Evolutionary conservation across 2,797 vertebrate genomes (phyloP).

Genomic region (Dipus sagitta): DNA sequence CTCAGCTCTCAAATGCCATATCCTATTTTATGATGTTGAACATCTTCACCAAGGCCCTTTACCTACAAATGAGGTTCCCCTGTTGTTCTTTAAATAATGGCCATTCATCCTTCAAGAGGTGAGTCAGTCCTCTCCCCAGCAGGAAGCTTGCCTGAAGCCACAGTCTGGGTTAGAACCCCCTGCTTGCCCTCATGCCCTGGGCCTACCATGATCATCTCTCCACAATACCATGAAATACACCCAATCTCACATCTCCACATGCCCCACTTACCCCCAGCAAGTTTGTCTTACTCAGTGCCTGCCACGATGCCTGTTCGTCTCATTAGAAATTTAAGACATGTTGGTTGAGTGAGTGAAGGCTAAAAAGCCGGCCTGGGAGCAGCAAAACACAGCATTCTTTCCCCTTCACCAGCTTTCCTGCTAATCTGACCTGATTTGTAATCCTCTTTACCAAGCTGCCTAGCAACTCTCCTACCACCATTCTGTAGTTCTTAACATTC

Average conservation of each 20-base stretch:
- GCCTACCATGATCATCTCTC: background rate
- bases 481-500: conserved; percentile 9
- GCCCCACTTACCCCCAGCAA: background rate
- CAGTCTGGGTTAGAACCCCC: background rate
- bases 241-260: background rate
- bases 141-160: conserved; percentile 7
- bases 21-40: background rate
- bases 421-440: conserved; percentile 32
- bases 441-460: conserved; percentile 63
- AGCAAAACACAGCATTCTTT: conserved; percentile 41
- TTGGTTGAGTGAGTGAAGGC: conserved; percentile 41
- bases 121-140: no score
- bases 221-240: background rate
- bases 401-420: conserved; percentile 15
- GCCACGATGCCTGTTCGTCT: background rate
- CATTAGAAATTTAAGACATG: conserved; percentile 14
- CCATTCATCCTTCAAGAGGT: background rate
- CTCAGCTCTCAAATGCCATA: conserved; percentile 8
- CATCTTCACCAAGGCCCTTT: background rate
- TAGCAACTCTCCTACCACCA: conserved; percentile 46
- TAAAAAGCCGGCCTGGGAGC: background rate
- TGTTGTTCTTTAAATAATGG: background rate
- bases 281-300: conserved; percentile 22
- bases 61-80: background rate
- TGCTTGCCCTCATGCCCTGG: background rate